These are phyloP conservation scores for Orcinus orca DNA, from an alignment of 2,113 vertebrate genomes.

Conservation along the genomic window DNA sequence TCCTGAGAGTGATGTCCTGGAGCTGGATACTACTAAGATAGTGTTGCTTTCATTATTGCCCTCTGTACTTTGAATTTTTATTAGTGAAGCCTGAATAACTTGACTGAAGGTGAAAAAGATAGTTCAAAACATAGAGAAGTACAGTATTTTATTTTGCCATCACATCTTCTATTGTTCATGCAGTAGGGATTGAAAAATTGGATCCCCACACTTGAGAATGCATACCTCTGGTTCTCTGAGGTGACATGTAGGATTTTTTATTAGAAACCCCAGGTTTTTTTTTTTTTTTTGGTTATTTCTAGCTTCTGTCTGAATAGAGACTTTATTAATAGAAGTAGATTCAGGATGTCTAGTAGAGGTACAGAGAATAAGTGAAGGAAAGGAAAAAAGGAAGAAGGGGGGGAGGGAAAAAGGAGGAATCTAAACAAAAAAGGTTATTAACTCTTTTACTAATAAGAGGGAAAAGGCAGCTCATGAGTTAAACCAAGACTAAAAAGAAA, in stretches of 20 bases:
- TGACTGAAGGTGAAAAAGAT: conserved; percentile 15
- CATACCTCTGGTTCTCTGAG: not conserved
- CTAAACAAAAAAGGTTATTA: not conserved
- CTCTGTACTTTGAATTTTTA: conserved; percentile 61
- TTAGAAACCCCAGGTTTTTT: not conserved
- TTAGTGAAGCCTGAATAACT: conserved; percentile 50
- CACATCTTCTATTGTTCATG: not conserved
- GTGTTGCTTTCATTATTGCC: conserved; percentile 47
- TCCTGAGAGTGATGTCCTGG: conserved; percentile 20
- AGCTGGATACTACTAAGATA: not conserved
- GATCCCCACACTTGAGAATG: not conserved
- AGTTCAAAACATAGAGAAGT: conserved; percentile 6
- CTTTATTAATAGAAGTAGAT: conserved; percentile 22
- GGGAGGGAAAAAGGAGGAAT: not conserved
- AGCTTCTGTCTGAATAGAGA: not conserved
- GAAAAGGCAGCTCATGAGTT: not conserved
- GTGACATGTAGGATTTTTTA: conserved; percentile 8
- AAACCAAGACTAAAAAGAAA: not conserved
- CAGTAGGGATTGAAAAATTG: conserved; percentile 12
- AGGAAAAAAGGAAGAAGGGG: not conserved
- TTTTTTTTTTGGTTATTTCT: conserved; percentile 38
- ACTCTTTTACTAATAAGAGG: not conserved
- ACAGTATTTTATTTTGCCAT: conserved; percentile 45
- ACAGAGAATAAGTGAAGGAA: not conserved
- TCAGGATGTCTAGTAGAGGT: not conserved